Conservation (phyloP, 2,888 invertebrate species). For the Harpalus rubripes region DNA sequence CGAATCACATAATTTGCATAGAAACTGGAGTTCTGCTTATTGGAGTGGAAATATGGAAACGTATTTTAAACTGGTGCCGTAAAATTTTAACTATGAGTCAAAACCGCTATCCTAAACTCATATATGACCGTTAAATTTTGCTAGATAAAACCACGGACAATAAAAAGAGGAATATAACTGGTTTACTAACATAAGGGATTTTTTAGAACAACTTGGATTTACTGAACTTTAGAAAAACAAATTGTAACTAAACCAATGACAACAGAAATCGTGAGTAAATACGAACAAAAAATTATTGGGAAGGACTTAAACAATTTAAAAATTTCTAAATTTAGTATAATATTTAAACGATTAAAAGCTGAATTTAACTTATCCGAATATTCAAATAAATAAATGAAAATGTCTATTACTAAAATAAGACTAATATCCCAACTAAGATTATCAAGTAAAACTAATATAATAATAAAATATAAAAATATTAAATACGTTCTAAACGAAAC, state of each 20-base stretch:
- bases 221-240: neutral
- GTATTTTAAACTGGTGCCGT: neutral
- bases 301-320: neutral
- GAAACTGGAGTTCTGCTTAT: neutral
- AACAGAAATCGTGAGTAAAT: neutral
- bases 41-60: neutral
- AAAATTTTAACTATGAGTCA: neutral
- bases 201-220: neutral
- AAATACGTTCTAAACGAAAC: neutral
- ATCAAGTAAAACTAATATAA: slow-evolving; percentile 1
- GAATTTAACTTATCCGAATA: slow-evolving; percentile 15
- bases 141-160: neutral
- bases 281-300: slow-evolving; percentile 10
- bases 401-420: slow-evolving; percentile 6
- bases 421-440: slow-evolving; percentile 1
- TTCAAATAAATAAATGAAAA: neutral
- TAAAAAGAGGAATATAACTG: slow-evolving; percentile 1
- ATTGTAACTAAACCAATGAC: neutral
- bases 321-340: slow-evolving; percentile 7
- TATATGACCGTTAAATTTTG: neutral
- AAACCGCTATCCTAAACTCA: neutral
- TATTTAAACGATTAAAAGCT: neutral
- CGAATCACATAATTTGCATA: neutral
- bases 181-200: neutral
- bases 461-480: slow-evolving; percentile 8